Evolutionary conservation across 2,888 invertebrate genomes (phyloP).

Genomic region (Torymus aiolomorphi): DNA sequence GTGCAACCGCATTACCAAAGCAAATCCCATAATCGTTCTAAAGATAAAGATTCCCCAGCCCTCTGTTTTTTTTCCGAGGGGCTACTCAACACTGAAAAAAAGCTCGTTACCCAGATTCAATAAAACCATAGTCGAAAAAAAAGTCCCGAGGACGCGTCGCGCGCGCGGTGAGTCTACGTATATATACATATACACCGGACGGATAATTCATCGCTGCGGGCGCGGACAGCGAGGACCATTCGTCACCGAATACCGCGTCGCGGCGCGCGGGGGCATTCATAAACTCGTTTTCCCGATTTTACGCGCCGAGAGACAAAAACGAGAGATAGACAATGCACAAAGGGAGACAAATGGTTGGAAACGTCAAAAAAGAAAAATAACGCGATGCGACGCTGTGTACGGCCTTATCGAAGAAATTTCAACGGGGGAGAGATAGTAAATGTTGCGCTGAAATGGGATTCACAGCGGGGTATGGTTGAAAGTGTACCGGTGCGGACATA

Average conservation of each 20-base stretch:
- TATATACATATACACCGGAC: no score
- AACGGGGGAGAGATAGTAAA: not conserved
- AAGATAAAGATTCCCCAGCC: no score
- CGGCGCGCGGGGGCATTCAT: constrained; percentile 21
- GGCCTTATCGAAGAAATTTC: not conserved
- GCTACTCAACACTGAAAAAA: not conserved
- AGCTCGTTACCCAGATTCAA: constrained; percentile 2
- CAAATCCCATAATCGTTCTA: no score
- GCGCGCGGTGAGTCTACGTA: no score
- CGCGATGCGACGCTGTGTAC: not conserved
- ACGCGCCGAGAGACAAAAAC: constrained; percentile 18
- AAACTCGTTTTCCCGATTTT: constrained; percentile 37
- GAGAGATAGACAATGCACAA: constrained; percentile 1
- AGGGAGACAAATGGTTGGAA: constrained; percentile 31
- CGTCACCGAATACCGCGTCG: constrained; percentile 16
- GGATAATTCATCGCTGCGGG: constrained; percentile 25
- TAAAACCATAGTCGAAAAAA: not conserved
- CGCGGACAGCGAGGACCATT: constrained; percentile 19
- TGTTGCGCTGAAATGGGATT: not conserved
- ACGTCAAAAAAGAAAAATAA: constrained; percentile 11
- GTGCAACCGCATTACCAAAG: no score
- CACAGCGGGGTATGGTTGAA: no score
- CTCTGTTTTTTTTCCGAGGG: no score
- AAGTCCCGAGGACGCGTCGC: not conserved
- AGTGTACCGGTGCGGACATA: no score